Percentiles rank a stretch among this genome's conserved stretches.
phyloP scores from a whole-genome alignment of 1,140 invertebrate species.

The Tetramorium alpestre region DNA sequence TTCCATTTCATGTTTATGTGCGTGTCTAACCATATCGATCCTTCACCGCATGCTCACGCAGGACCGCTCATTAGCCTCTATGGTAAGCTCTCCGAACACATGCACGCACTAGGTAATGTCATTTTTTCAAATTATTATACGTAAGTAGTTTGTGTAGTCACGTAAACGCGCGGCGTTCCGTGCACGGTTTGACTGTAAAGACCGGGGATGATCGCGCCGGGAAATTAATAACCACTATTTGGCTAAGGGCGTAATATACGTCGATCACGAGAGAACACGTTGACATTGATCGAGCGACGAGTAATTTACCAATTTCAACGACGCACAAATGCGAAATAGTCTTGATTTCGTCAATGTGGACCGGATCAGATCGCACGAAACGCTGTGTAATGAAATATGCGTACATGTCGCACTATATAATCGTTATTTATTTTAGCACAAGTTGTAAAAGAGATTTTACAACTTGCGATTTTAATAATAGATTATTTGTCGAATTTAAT shows the following conservation, averaged over 20 bases:
- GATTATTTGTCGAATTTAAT: not conserved
- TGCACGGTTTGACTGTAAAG: conserved; percentile 9
- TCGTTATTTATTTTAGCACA: conserved; percentile 36
- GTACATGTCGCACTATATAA: conserved; percentile 27
- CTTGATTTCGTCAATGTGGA: not conserved
- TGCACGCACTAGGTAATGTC: conserved; percentile 85
- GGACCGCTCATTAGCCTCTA: conserved; percentile 85
- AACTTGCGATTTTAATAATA: not conserved
- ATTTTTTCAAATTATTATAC: conserved; percentile 78
- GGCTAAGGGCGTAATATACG: conserved; percentile 34
- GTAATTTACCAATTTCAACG: conserved; percentile 43
- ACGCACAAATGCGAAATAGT: not conserved
- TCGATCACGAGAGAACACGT: conserved; percentile 42
- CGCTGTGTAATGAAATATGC: conserved; percentile 30
- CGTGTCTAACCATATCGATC: conserved; percentile 71
- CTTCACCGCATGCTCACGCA: conserved; percentile 85
- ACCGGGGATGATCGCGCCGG: conserved; percentile 4
- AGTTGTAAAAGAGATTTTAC: not conserved
- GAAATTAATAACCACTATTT: conserved; percentile 54
- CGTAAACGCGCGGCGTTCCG: conserved; percentile 51
- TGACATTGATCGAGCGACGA: conserved; percentile 45
- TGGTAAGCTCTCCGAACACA: conserved; percentile 86
- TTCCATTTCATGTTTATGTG: conserved; percentile 46
- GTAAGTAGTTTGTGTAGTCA: conserved; percentile 64
- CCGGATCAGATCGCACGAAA: conserved; percentile 43